Base-by-base conservation (phyloP, 2,113 vertebrate species). In the Choloepus hoffmanni region DNA sequence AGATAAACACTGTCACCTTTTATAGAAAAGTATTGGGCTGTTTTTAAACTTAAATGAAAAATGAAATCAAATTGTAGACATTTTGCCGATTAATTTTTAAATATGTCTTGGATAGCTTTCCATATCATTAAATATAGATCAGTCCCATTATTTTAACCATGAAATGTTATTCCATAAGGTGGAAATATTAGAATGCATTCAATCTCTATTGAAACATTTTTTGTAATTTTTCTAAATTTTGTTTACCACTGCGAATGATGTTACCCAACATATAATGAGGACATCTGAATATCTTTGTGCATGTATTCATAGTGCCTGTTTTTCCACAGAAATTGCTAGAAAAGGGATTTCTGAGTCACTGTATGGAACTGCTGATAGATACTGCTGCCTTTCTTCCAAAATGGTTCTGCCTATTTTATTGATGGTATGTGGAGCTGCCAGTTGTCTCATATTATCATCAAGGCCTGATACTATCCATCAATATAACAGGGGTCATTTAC, bases 71-170 rank as follows among this genome's bases (percentile, higher is more conserved):
- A 67, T 7, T 50, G 23, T 36, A 94, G 50, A 68, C 67, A 40
- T 76, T 50, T 86, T 82, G 16, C 63, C 43, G 89, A 95, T 62
- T 94, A 74, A 67, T 36, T 74, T 86, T 74, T 79, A 60, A 93
- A 67, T 24, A 43, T n/a, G 7, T 67, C 30, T 68, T 58, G 40
- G 48, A 33, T 50, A 48, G 67, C 24, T 74, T 86, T 79, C 79
- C 65, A n/a, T 76, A 94, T 68, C 53, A 72, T 40, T 30, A 78
- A 63, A 89, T 33, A 74, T 12, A 70, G 79, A 89, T 92, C 43
- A 81, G 76, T 30, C 28, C 40, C 33, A 76, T 94, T 94, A 60
- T 78, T 90, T 76, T 81, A 81, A 68, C 48, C 40, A 10, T 53
- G 13, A 72, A 93, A 30, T 74, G 26, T 67, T 19, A 84, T 70